phyloP scores from a whole-genome alignment of 2,113 vertebrate genomes.

The Amblyornis subalaris region DNA sequence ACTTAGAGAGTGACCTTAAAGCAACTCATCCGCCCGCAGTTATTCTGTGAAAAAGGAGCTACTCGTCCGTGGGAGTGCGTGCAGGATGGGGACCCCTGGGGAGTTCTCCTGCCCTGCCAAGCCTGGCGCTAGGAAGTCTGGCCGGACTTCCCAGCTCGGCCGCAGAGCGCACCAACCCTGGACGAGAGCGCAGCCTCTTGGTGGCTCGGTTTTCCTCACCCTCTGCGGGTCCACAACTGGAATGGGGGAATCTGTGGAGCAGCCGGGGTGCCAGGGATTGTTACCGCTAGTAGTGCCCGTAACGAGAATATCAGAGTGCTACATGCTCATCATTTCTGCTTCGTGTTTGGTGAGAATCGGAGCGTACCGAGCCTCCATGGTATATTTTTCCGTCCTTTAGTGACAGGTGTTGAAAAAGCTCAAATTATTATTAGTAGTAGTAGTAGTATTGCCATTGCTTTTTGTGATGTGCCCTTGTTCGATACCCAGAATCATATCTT shows the following conservation, averaged over 20 bases:
- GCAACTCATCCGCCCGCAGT: background rate
- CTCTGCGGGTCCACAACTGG: background rate
- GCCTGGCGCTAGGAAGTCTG: background rate
- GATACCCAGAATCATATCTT: rapidly evolving
- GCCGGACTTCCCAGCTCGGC: background rate
- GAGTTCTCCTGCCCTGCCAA: background rate
- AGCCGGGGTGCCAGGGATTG: background rate
- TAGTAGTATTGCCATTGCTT: background rate
- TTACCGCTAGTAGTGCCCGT: rapidly evolving
- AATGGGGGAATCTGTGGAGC: rapidly evolving
- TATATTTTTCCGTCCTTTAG: background rate
- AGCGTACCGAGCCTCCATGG: rapidly evolving
- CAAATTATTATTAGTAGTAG: background rate
- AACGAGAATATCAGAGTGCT: rapidly evolving
- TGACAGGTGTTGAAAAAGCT: background rate
- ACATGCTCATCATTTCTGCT: background rate
- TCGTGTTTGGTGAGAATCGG: background rate
- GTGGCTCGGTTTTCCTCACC: background rate
- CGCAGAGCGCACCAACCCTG: background rate
- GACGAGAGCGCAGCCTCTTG: background rate
- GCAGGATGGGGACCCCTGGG: background rate
- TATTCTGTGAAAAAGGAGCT: background rate
- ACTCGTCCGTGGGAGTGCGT: background rate
- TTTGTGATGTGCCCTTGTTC: rapidly evolving
- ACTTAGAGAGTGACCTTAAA: background rate